Evolutionary conservation across 1,140 invertebrate genomes (phyloP).

Genomic region (Bombus waltoni): DNA sequence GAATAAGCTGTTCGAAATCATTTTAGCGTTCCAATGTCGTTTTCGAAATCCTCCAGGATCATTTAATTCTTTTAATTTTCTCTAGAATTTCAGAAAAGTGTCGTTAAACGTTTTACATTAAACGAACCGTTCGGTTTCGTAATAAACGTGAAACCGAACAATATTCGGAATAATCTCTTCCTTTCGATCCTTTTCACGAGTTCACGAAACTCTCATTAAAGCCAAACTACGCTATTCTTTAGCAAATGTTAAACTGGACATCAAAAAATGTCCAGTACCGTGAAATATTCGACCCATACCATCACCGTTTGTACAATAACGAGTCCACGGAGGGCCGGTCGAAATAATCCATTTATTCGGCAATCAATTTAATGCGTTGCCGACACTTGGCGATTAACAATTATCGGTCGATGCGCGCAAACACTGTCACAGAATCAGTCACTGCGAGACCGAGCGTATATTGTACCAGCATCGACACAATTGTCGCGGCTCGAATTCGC

Average conservation of each 20-base stretch:
- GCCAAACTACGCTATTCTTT: background rate
- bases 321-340: background rate
- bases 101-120: too few relatives aligned
- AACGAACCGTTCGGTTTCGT: too few relatives aligned
- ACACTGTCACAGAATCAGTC: conserved; percentile 17
- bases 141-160: too few relatives aligned
- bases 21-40: too few relatives aligned
- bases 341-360: conserved; percentile 45
- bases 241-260: background rate
- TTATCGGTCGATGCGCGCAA: conserved; percentile 28
- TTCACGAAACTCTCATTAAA: background rate
- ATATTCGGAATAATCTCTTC: too few relatives aligned
- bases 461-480: conserved; percentile 12
- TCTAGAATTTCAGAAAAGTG: too few relatives aligned
- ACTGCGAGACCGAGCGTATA: background rate
- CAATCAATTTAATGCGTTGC: conserved; percentile 49
- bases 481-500: conserved; percentile 24
- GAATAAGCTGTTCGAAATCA: too few relatives aligned
- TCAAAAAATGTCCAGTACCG: background rate
- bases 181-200: background rate
- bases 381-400: conserved; percentile 47
- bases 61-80: too few relatives aligned
- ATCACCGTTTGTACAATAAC: too few relatives aligned
- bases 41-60: too few relatives aligned
- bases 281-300: background rate